Percentiles rank a stretch among this genome's conserved stretches.
phyloP scores from a whole-genome alignment of 2,113 vertebrate species.

The Pelmatolapia mariae region DNA sequence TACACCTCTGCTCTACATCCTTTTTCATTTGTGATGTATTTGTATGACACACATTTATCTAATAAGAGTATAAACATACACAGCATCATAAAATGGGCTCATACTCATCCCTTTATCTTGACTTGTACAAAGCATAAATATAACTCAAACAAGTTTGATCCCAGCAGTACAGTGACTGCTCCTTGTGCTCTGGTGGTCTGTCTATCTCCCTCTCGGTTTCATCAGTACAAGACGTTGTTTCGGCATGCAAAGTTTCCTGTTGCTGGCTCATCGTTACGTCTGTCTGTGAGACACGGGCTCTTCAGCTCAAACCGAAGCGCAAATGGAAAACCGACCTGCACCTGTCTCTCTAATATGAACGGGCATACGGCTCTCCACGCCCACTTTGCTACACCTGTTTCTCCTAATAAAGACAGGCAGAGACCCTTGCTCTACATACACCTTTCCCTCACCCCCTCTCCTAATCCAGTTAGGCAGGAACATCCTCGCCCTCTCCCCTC shows the following conservation, averaged over 20 bases:
- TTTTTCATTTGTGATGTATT: not conserved
- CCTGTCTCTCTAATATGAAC: constrained; percentile 10
- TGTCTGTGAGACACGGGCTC: constrained; percentile 1
- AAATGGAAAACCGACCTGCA: not conserved
- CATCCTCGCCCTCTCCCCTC: constrained; percentile 30
- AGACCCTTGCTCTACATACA: constrained; percentile 27
- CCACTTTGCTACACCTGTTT: constrained; percentile 8
- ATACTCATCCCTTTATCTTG: constrained; percentile 21
- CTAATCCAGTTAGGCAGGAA: constrained; percentile 58
- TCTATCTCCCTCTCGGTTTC: not conserved
- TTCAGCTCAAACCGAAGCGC: constrained; percentile 7
- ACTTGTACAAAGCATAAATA: not conserved
- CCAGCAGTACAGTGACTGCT: not conserved
- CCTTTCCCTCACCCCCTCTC: constrained; percentile 11
- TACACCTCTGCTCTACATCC: not conserved
- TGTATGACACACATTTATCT: not conserved
- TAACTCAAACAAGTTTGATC: not conserved
- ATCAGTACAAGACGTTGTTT: not conserved
- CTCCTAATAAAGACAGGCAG: constrained; percentile 34
- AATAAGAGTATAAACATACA: not conserved
- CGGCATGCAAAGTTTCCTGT: constrained; percentile 1
- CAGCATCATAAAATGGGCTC: not conserved
- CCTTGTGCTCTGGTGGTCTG: not conserved
- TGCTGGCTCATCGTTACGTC: constrained; percentile 39
- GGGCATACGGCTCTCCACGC: not conserved